Evolutionary conservation across 2,797 vertebrate species (phyloP), one percentile per base, ranked within the genome.

Genomic region (Gymnopithys bicolor): DNA sequence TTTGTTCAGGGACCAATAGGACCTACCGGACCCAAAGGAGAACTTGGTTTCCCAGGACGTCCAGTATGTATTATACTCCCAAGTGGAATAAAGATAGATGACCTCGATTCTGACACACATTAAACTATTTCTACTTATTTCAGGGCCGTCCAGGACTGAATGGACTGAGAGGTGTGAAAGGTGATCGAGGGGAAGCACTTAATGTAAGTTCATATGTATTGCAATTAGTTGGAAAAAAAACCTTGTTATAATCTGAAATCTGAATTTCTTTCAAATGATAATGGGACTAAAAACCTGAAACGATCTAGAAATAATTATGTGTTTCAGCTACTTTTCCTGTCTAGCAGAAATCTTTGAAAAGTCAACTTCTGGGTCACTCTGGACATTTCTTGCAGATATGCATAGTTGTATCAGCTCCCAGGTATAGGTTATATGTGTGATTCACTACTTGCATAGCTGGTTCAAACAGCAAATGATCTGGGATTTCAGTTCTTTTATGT

Each of bases 31-130:
- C 97, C 97, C 22, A 99, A 99, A 97, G 99, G 99, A 96, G 99
- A 99, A 85, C 98, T 99, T 70, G 99, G 99, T 67, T 97, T 99
- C 59, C 99, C 99, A 5, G 99, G 99, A 91, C 97, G 99, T 87
- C 98, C 98, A 51, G 99, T 99, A 98, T 97, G 99, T 97, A 97
- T 74, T 53, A 23, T 58, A 19, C 7, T 60, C 68, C 73, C 69
- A 77, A 33, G 53, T 9, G 12, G 19, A 46, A n/a, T 46, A 60
- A 56, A 81, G 21, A 25, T 9, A 79, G 46, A 92, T 35, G 32
- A 69, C 1, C 13, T 88, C 59, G 25, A 22, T 93, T 91, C 56
- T 83, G 89, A 45, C 27, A 55, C 19, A 10, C 28, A 23, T 56
- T 92, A 53, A 92, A 60, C 22, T 56, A 12, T 90, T 90, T 81